Evolutionary conservation across 2,797 vertebrate genomes (phyloP), one percentile per base, ranked within the genome.

Genomic region (Amblyraja radiata): DNA sequence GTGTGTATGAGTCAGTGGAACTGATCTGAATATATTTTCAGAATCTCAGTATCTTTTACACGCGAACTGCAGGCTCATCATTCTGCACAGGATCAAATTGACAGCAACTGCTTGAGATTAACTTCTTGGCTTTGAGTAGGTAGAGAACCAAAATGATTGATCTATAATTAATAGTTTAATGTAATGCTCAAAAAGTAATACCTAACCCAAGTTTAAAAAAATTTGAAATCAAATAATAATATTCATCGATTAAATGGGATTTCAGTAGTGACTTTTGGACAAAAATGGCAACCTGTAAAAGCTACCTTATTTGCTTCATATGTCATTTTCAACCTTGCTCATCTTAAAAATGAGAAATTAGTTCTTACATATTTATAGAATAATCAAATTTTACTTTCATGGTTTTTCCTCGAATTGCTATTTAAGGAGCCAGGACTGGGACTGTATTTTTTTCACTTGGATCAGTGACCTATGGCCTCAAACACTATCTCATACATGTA

Each of bases 21-120:
- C 10, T 11, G 39, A 92, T 92, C 68, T 2, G 74, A 5, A 1
- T 71, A 54, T 98, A 98, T 98, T 98, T 98, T 97, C 97, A 98
- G 97, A 94, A 25, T 95, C 95, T 95, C 94, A 88, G 95, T 95
- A 95, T 97, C 96, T 68, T 81, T 96, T 98, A 97, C 95, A 96
- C 94, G 94, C 96, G 94, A 94, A 96, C 95, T 93, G 94, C 93
- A 94, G 93, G 46, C 93, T 18, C 93, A 95, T 95, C 73, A 36
- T 95, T 94, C 95, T 93, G 93, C 93, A 91, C 95, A 93, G 63
- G 28, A 93, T 93, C 94, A 94, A 94, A 94, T 94, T 93, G 93
- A 95, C 39, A 90, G 74, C 96, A 97, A 96, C 96, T 97, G 97
- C 96, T 96, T 95, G 94, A 93, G 94, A 95, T 96, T 95, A 94